Evolutionary conservation across 2,113 vertebrate genomes (phyloP).

Genomic region (Vanacampus margaritifer): DNA sequence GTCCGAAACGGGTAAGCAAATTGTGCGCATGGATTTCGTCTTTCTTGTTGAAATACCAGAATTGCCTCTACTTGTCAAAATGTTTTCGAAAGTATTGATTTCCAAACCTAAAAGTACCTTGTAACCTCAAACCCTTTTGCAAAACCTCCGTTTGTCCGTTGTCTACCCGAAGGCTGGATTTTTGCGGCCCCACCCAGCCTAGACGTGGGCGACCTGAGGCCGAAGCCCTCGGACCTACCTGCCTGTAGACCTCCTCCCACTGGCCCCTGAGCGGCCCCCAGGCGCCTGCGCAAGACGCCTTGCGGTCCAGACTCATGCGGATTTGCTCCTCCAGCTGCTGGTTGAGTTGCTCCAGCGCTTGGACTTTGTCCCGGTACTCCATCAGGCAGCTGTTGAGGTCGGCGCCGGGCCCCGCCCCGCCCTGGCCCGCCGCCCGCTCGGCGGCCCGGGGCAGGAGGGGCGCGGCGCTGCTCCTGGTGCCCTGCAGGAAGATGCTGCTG

Average conservation of each 20-base stretch:
- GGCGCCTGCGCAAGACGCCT: constrained; percentile 70
- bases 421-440: constrained; percentile 57
- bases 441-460: constrained; percentile 66
- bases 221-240: too few relatives aligned
- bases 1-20: too few relatives aligned
- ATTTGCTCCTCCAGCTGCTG: constrained; percentile 89
- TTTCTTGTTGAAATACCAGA: too few relatives aligned
- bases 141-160: too few relatives aligned
- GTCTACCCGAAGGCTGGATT: too few relatives aligned
- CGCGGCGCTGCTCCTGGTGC: constrained; percentile 78
- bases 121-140: too few relatives aligned
- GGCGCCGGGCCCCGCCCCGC: constrained; percentile 36
- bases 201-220: too few relatives aligned
- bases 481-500: constrained; percentile 91
- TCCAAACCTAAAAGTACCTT: too few relatives aligned
- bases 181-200: too few relatives aligned
- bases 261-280: constrained; percentile 77
- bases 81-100: too few relatives aligned
- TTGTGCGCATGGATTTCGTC: too few relatives aligned
- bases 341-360: constrained; percentile 84
- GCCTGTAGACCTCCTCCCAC: constrained; percentile 85
- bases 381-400: constrained; percentile 81
- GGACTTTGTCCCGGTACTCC: constrained; percentile 90
- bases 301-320: constrained; percentile 80
- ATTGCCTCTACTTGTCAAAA: too few relatives aligned